Percentiles rank a stretch among this genome's conserved stretches.
Evolutionary conservation across 2,888 invertebrate species (phyloP).

Genomic region (Neoitamus cyanurus): DNA sequence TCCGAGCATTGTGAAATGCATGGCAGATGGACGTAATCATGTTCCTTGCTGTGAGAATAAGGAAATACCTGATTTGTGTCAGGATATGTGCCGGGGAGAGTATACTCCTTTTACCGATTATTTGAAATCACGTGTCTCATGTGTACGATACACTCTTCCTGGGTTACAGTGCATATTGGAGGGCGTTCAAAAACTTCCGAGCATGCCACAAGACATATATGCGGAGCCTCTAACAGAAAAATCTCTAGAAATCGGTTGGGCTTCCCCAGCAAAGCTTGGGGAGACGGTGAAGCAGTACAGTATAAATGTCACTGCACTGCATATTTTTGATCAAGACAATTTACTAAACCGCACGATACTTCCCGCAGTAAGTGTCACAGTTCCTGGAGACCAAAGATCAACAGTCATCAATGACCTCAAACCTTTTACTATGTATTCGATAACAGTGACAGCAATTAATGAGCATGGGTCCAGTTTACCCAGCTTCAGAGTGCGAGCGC

Average conservation of each 20-base stretch:
- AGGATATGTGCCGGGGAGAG: conserved; percentile 86
- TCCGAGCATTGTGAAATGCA: conserved; percentile 80
- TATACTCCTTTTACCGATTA: conserved; percentile 86
- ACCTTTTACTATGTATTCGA: conserved; percentile 87
- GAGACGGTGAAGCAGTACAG: conserved; percentile 75
- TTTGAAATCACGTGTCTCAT: conserved; percentile 85
- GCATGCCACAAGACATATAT: conserved; percentile 77
- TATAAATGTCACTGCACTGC: conserved; percentile 78
- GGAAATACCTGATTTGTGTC: conserved; percentile 84
- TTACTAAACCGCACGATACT: conserved; percentile 51
- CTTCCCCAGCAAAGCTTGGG: conserved; percentile 72
- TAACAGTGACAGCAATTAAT: conserved; percentile 79
- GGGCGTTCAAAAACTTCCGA: conserved; percentile 77
- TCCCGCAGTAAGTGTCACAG: conserved; percentile 68
- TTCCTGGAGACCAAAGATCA: conserved; percentile 71
- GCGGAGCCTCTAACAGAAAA: conserved; percentile 80
- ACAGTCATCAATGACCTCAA: conserved; percentile 73
- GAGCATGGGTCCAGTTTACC: conserved; percentile 82
- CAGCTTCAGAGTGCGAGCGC: conserved; percentile 76
- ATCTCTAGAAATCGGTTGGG: conserved; percentile 79
- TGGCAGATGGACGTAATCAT: conserved; percentile 86
- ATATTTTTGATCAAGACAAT: conserved; percentile 72
- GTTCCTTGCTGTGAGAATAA: conserved; percentile 86
- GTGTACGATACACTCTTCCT: conserved; percentile 83
- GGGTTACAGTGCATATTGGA: conserved; percentile 86